A percentile compares a stretch with the other conserved stretches of the same genome.
Conservation (phyloP, 2,797 vertebrate species). For the Thaleichthys pacificus region DNA sequence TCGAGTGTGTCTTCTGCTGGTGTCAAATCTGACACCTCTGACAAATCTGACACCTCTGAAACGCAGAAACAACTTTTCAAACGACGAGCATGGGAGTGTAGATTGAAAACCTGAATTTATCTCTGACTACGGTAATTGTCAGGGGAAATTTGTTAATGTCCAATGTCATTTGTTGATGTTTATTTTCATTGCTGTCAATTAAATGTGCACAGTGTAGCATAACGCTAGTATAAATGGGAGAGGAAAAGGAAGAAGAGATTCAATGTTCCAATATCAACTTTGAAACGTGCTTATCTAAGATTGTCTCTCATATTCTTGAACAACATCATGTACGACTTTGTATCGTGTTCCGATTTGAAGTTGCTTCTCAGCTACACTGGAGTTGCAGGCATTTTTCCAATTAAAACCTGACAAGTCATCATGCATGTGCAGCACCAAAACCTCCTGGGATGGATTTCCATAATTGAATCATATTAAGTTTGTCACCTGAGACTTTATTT, state of each 20-base stretch:
- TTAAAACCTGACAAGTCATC: conserved; percentile 28
- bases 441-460: conserved; percentile 45
- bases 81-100: background rate
- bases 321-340: no score
- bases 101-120: background rate
- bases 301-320: no score
- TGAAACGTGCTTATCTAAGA: no score
- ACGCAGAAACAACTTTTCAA: background rate
- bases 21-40: background rate
- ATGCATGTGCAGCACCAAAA: conserved; percentile 31
- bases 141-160: background rate
- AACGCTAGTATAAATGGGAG: conserved; percentile 36
- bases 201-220: no score
- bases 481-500: conserved; percentile 57
- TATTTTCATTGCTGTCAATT: background rate
- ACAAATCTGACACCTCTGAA: background rate
- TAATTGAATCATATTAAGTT: conserved; percentile 51
- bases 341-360: no score
- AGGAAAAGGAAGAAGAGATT: conserved; percentile 34
- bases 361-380: no score
- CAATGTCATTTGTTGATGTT: background rate
- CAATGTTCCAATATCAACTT: no score
- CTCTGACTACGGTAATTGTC: background rate
- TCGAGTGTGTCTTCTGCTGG: background rate
- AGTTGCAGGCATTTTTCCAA: conserved; percentile 31